Conservation (phyloP, 2,888 invertebrate species). For the Anthophora plumipes region DNA sequence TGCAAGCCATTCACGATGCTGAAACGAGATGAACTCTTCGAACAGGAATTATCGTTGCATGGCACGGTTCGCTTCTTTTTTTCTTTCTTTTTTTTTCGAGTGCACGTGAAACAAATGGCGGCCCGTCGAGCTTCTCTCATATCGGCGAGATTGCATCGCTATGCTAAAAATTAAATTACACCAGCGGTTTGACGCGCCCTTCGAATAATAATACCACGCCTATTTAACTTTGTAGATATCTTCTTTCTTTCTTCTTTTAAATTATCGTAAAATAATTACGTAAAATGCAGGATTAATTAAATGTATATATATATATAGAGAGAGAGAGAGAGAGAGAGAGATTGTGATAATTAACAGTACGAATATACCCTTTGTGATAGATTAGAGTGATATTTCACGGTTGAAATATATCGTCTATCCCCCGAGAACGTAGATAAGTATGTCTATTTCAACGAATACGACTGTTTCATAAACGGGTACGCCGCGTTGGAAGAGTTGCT, state of each 20-base stretch:
- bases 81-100: constrained; percentile 15
- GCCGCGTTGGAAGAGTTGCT: constrained; percentile 18
- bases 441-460: constrained; percentile 50
- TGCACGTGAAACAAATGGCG: constrained; percentile 42
- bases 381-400: background rate
- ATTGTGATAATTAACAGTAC: background rate
- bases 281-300: background rate
- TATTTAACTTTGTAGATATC: background rate
- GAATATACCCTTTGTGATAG: too few species aligned
- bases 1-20: background rate
- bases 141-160: constrained; percentile 19
- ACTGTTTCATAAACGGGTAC: background rate
- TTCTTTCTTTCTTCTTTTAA: background rate
- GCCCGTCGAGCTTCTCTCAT: constrained; percentile 24
- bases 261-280: background rate
- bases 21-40: constrained; percentile 61
- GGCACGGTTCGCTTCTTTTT: constrained; percentile 2
- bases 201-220: background rate
- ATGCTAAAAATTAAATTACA: constrained; percentile 23
- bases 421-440: constrained; percentile 2
- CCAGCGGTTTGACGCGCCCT: background rate
- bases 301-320: too few species aligned
- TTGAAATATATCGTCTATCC: background rate
- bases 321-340: too few species aligned
- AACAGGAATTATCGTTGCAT: constrained; percentile 63